Evolutionary conservation across 2,113 vertebrate species (phyloP).

Genomic region (Corydoras sp.): DNA sequence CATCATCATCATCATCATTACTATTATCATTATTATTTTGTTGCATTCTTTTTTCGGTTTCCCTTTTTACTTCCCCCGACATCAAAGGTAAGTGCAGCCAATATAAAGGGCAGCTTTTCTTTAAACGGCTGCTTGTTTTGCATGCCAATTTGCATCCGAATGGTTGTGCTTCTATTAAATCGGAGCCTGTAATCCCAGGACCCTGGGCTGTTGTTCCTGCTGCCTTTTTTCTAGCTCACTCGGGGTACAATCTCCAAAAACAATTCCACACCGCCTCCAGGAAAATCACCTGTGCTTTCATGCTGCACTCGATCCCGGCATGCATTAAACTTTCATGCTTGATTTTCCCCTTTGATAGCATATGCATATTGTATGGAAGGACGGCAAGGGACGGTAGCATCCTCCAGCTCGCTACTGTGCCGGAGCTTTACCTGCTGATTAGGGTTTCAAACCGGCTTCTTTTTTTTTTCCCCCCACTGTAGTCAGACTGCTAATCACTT

Average conservation of each 20-base stretch:
- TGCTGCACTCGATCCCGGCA: constrained; percentile 42
- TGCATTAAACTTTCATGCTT: constrained; percentile 67
- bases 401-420: neutral
- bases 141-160: constrained; percentile 27
- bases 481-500: too few relatives aligned
- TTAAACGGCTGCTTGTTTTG: neutral
- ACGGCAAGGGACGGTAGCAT: constrained; percentile 55
- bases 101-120: constrained; percentile 7
- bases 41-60: too few relatives aligned
- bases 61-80: too few relatives aligned
- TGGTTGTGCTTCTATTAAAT: constrained; percentile 19
- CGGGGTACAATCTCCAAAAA: constrained; percentile 55
- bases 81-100: neutral
- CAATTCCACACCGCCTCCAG: constrained; percentile 64
- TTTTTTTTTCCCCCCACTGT: too few relatives aligned
- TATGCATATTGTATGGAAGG: constrained; percentile 62
- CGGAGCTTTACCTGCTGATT: too few relatives aligned
- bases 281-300: constrained; percentile 53
- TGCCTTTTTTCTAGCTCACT: constrained; percentile 48
- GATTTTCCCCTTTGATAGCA: constrained; percentile 67
- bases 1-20: too few relatives aligned
- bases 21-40: too few relatives aligned
- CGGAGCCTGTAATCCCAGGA: constrained; percentile 48
- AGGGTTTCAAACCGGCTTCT: too few relatives aligned
- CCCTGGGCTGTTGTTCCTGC: constrained; percentile 52